Percentiles rank a stretch among this genome's conserved stretches.
These are phyloP conservation scores for Pomatostomus ruficeps DNA, from an alignment of 2,113 vertebrate genomes.

Conservation along the genomic window DNA sequence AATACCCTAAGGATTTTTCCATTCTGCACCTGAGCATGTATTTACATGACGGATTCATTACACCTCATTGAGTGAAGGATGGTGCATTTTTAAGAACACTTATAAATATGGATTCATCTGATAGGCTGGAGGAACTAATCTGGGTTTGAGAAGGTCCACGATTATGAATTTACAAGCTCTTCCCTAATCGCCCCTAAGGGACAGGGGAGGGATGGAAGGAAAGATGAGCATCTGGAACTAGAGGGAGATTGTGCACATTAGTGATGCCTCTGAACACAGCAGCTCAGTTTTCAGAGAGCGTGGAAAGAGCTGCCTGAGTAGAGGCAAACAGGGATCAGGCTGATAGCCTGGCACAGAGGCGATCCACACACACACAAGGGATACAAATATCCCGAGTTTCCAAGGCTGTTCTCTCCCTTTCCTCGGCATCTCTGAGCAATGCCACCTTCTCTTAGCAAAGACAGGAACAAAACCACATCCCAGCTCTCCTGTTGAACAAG, in stretches of 20 bases:
- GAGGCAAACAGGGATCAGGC: background rate
- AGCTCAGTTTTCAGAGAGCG: background rate
- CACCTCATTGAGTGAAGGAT: background rate
- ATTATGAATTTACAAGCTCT: constrained; percentile 15
- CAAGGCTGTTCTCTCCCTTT: background rate
- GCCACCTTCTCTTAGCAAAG: background rate
- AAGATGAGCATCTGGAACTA: background rate
- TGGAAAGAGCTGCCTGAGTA: background rate
- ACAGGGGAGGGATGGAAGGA: background rate
- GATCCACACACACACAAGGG: fast-evolving
- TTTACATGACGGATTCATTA: constrained; percentile 34
- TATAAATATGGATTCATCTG: constrained; percentile 31
- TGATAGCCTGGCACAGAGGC: fast-evolving
- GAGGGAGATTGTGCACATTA: background rate
- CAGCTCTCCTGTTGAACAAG: background rate
- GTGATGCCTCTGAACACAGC: background rate
- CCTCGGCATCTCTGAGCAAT: background rate
- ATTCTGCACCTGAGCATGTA: background rate
- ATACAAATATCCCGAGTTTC: background rate
- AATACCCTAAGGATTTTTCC: background rate
- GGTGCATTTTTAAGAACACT: background rate
- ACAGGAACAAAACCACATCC: background rate
- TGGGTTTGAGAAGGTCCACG: constrained; percentile 6
- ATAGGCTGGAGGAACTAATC: background rate
- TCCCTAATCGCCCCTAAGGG: background rate